phyloP scores from a whole-genome alignment of 2,888 invertebrate genomes.

The Agrotis clavis region DNA sequence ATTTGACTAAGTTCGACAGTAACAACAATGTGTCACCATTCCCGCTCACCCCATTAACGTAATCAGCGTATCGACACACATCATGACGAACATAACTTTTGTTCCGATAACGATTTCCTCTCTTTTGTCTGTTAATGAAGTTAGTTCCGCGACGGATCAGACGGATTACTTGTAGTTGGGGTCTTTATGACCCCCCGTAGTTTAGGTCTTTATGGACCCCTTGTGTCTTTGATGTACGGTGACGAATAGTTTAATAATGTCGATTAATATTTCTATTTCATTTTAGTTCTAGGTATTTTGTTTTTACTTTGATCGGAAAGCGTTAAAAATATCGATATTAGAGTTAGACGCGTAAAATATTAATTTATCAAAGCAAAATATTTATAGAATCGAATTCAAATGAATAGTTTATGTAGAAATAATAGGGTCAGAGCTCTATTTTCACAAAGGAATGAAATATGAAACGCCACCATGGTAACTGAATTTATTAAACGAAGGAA shows the following conservation, averaged over 20 bases:
- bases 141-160: slow-evolving; percentile 57
- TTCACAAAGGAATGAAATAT: neutral
- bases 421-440: neutral
- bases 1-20: neutral
- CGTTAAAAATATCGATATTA: neutral
- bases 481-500: neutral
- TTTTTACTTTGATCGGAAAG: slow-evolving; percentile 37
- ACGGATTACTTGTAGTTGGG: slow-evolving; percentile 55
- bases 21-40: slow-evolving; percentile 23
- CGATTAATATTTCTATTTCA: slow-evolving; percentile 34
- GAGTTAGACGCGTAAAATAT: too few species aligned
- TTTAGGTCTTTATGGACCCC: slow-evolving; percentile 45
- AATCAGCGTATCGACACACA: slow-evolving; percentile 54
- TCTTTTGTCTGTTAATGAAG: slow-evolving; percentile 57
- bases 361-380: neutral
- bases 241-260: slow-evolving; percentile 44
- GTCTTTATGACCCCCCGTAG: slow-evolving; percentile 36
- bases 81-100: slow-evolving; percentile 46
- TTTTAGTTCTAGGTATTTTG: slow-evolving; percentile 16
- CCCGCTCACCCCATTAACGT: slow-evolving; percentile 45
- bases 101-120: slow-evolving; percentile 51
- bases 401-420: neutral
- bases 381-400: neutral
- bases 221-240: slow-evolving; percentile 46
- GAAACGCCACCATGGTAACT: neutral